A percentile compares a stretch with the other conserved stretches of the same genome.
Conservation (phyloP, 2,113 vertebrate genomes). For the Verasper variegatus region DNA sequence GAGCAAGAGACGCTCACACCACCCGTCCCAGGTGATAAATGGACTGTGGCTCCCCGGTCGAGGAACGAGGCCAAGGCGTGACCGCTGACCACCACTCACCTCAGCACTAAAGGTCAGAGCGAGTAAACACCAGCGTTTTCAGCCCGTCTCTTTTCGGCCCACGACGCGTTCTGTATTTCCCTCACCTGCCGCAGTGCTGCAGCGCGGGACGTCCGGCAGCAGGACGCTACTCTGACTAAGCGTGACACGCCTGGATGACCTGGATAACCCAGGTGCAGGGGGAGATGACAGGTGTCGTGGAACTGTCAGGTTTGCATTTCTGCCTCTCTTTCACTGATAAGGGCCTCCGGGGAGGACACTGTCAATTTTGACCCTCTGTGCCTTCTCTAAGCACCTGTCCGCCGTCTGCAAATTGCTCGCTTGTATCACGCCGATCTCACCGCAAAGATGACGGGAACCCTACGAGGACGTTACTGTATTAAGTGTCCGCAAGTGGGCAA, state of each 20-base stretch:
- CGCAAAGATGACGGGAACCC: background rate
- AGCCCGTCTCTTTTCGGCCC: conserved; percentile 9
- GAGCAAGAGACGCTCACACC: conserved; percentile 30
- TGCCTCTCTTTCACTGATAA: conserved; percentile 46
- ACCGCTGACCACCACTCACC: conserved; percentile 42
- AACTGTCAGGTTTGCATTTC: conserved; percentile 67
- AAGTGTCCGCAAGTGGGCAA: background rate
- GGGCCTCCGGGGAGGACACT: conserved; percentile 52
- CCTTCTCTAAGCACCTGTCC: conserved; percentile 58
- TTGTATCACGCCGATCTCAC: conserved; percentile 23
- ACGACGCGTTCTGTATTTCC: conserved; percentile 3
- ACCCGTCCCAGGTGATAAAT: conserved; percentile 57
- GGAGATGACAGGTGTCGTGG: conserved; percentile 60
- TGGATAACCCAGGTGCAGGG: conserved; percentile 53
- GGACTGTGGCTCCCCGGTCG: conserved; percentile 36
- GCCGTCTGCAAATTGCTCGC: conserved; percentile 35
- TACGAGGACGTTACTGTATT: background rate
- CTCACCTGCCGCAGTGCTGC: conserved; percentile 8
- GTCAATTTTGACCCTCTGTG: conserved; percentile 55
- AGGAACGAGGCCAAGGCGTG: conserved; percentile 15
- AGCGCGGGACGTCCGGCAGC: conserved; percentile 25
- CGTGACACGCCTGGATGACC: conserved; percentile 57
- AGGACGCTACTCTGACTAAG: conserved; percentile 42
- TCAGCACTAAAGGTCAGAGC: conserved; percentile 45
- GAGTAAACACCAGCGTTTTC: conserved; percentile 39